Percentiles rank a stretch among this genome's conserved stretches.
Conservation (phyloP, 1,140 invertebrate species). For the Ceratina australensis region DNA sequence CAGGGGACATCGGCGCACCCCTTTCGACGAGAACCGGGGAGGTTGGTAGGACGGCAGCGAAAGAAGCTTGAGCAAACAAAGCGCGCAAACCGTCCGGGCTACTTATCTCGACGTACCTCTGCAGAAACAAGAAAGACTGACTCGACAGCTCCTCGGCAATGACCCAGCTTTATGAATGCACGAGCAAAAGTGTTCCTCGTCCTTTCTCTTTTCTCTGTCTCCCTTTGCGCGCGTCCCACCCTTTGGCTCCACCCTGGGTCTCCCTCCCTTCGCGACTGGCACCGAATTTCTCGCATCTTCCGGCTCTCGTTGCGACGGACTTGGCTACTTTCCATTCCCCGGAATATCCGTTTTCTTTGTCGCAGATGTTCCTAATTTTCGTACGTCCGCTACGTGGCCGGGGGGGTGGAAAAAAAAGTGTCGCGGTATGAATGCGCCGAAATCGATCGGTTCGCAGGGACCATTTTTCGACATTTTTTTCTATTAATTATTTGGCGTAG, state of each 20-base stretch:
- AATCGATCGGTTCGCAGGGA: not conserved
- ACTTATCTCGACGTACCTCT: slow-evolving; percentile 54
- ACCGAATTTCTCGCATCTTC: slow-evolving; percentile 42
- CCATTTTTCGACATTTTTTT: too few species aligned
- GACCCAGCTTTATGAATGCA: slow-evolving; percentile 62
- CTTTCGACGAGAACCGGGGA: not conserved
- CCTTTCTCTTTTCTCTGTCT: not conserved
- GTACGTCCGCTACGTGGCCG: not conserved
- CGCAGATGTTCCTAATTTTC: slow-evolving; percentile 29
- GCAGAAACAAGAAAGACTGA: slow-evolving; percentile 57
- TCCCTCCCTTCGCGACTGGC: slow-evolving; percentile 13
- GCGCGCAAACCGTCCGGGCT: slow-evolving; percentile 43
- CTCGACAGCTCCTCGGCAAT: slow-evolving; percentile 60
- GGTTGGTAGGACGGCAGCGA: not conserved
- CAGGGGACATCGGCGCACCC: slow-evolving; percentile 12
- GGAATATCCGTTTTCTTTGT: slow-evolving; percentile 35
- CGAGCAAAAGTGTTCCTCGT: slow-evolving; percentile 43
- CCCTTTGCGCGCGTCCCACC: too few species aligned
- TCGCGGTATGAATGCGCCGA: not conserved
- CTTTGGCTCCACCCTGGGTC: too few species aligned
- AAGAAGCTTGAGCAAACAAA: slow-evolving; percentile 60
- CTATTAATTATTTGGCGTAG: too few species aligned
- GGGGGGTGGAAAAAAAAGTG: not conserved
- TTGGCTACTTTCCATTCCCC: slow-evolving; percentile 47
- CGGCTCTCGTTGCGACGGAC: slow-evolving; percentile 36